Percentiles rank a stretch among this genome's conserved stretches.
Evolutionary conservation across 2,113 vertebrate species (phyloP).

Genomic region (Myotis lucifugus): DNA sequence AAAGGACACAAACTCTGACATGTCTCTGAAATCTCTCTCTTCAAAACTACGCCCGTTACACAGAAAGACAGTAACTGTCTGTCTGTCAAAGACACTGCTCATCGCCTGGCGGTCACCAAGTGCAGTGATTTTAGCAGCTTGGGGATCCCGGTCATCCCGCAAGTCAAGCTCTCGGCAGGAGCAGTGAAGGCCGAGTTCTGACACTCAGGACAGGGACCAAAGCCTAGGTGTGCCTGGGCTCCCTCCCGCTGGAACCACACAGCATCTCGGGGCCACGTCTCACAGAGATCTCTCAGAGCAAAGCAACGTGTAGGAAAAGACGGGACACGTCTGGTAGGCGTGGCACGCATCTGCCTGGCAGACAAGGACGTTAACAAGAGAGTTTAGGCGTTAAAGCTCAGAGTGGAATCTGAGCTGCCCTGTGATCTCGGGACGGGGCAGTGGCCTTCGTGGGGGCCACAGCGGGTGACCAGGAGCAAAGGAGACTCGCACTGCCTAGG

Average conservation of each 20-base stretch:
- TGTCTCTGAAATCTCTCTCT: not conserved
- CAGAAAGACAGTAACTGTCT: fast-evolving
- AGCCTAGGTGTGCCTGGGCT: not conserved
- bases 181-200: not conserved
- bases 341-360: no score
- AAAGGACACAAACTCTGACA: not conserved
- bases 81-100: not conserved
- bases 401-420: fast-evolving
- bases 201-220: not conserved
- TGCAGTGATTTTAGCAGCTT: not conserved
- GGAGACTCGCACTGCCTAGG: fast-evolving
- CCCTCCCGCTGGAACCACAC: not conserved
- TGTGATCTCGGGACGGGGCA: not conserved
- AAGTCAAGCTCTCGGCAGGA: not conserved
- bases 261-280: not conserved
- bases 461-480: not conserved
- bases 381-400: not conserved
- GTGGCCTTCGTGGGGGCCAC: fast-evolving
- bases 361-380: not conserved
- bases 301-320: not conserved
- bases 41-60: fast-evolving
- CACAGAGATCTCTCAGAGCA: not conserved
- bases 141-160: not conserved
- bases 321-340: not conserved
- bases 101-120: fast-evolving